These are phyloP conservation scores for Chelidonichthys spinosus DNA, from an alignment of 2,797 vertebrate species.

Conservation along the genomic window DNA sequence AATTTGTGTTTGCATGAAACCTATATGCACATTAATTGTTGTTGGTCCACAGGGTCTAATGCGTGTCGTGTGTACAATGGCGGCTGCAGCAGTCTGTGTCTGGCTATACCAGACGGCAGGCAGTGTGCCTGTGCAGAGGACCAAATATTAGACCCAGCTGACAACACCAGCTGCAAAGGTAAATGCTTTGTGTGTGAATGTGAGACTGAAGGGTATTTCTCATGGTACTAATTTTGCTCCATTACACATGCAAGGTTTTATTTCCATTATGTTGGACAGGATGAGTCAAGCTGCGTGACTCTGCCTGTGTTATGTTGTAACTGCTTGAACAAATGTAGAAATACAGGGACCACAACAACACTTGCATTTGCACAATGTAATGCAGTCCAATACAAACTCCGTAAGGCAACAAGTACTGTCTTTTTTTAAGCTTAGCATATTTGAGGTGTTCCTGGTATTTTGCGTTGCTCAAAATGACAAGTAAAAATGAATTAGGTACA, in stretches of 20 bases:
- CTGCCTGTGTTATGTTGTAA: constrained; percentile 35
- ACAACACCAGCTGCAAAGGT: constrained; percentile 95
- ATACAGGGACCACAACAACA: background rate
- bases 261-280: constrained; percentile 24
- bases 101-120: constrained; percentile 90
- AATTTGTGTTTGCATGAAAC: background rate
- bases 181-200: constrained; percentile 22
- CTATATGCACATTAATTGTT: background rate
- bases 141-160: constrained; percentile 87
- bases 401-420: background rate
- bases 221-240: constrained; percentile 6
- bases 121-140: constrained; percentile 96
- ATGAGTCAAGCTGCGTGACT: constrained; percentile 48
- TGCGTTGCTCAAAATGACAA: background rate
- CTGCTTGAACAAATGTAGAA: constrained; percentile 31
- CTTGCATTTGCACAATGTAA: constrained; percentile 2
- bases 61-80: constrained; percentile 93
- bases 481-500: background rate
- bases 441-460: background rate
- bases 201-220: constrained; percentile 35
- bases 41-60: constrained; percentile 88
- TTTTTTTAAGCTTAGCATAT: background rate
- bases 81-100: constrained; percentile 95
- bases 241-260: constrained; percentile 30
- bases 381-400: background rate